Percentiles rank a stretch among this genome's conserved stretches.
Evolutionary conservation across 2,888 invertebrate genomes (phyloP).

Genomic region (Theretra japonica): DNA sequence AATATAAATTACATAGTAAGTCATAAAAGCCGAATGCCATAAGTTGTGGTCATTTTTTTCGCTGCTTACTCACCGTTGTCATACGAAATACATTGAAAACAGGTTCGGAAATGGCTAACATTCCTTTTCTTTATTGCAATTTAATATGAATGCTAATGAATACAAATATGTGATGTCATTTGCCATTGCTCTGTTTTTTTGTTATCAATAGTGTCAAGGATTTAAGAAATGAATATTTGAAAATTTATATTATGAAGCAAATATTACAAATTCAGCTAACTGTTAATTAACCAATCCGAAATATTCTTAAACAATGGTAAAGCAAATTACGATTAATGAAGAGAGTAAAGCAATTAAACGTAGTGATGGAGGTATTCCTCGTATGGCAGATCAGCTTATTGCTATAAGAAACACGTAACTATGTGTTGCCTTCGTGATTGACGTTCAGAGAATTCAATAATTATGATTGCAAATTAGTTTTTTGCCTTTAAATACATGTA

Average conservation of each 20-base stretch:
- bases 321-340: background rate
- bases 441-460: slow-evolving; percentile 19
- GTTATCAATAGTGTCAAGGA: too few species aligned
- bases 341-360: background rate
- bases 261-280: too few species aligned
- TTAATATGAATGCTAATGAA: background rate
- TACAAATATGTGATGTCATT: background rate
- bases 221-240: too few species aligned
- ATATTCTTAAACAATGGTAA: background rate
- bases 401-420: background rate
- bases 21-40: background rate
- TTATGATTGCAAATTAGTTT: slow-evolving; percentile 20
- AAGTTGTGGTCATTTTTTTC: slow-evolving; percentile 4
- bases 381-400: slow-evolving; percentile 1
- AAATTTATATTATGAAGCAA: too few species aligned
- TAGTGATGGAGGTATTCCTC: background rate
- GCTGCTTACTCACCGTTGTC: background rate
- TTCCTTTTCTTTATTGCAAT: slow-evolving; percentile 10
- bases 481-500: background rate
- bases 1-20: slow-evolving; percentile 2
- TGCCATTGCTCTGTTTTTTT: too few species aligned
- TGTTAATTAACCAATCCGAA: too few species aligned
- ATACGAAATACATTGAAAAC: slow-evolving; percentile 13
- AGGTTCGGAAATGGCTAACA: slow-evolving; percentile 7
- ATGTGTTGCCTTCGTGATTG: slow-evolving; percentile 14